A percentile compares a stretch with the other conserved stretches of the same genome.
Evolutionary conservation across 2,113 vertebrate species (phyloP).

Genomic region (Halichoeres trimaculatus): DNA sequence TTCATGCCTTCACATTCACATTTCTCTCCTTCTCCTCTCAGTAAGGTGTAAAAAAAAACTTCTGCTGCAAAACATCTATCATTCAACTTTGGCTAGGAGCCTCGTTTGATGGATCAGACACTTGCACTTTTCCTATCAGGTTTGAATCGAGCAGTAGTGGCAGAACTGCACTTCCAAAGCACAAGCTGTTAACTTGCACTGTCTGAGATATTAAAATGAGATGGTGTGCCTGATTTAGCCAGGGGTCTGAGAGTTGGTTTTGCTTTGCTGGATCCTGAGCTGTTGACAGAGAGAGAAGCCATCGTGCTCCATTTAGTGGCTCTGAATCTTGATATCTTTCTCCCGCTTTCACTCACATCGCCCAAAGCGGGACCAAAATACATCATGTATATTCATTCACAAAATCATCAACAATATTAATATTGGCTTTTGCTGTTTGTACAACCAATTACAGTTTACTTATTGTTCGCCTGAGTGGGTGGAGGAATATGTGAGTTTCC

Average conservation of each 20-base stretch:
- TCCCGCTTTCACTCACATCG: constrained; percentile 37
- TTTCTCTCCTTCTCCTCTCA: constrained; percentile 42
- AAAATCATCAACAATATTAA: constrained; percentile 65
- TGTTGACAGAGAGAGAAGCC: constrained; percentile 53
- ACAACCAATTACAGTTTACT: constrained; percentile 54
- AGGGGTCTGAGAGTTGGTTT: constrained; percentile 59
- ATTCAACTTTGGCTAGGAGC: constrained; percentile 52
- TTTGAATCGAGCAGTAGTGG: constrained; percentile 51
- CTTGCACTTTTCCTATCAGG: constrained; percentile 32
- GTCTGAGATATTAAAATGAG: constrained; percentile 61
- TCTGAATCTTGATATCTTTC: constrained; percentile 47
- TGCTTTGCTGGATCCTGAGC: constrained; percentile 65
- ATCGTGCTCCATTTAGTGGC: constrained; percentile 44
- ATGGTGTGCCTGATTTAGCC: constrained; percentile 45
- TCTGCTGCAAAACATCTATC: constrained; percentile 59
- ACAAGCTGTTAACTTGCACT: constrained; percentile 55
- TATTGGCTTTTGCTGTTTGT: constrained; percentile 51
- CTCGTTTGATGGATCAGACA: constrained; percentile 64
- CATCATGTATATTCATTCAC: constrained; percentile 60
- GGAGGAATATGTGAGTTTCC: constrained; percentile 31
- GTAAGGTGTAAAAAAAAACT: constrained; percentile 28
- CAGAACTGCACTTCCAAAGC: constrained; percentile 61
- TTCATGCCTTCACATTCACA: constrained; percentile 55
- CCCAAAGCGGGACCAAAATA: constrained; percentile 44
- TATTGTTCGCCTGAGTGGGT: constrained; percentile 63